Evolutionary conservation across 2,113 vertebrate genomes (phyloP), one percentile per base, ranked within the genome.

Genomic region (Periophthalmodon schlosseri): DNA sequence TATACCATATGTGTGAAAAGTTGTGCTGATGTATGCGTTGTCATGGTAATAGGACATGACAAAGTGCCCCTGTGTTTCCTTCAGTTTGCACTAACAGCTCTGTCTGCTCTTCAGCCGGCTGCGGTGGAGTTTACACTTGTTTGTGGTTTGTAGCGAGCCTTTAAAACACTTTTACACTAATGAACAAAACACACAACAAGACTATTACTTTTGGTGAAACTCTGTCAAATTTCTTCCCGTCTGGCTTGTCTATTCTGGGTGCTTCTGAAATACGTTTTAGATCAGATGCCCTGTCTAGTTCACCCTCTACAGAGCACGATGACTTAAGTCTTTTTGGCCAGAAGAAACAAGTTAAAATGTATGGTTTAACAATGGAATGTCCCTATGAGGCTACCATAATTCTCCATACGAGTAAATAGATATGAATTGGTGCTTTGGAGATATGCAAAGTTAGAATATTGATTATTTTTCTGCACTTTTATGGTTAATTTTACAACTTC

Each of bases 71-170:
- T 28, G 28, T 46, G 44, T 46, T 46, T 12, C 60, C 66, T 24
- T 58, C 24, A 50, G 70, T 69, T 77, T 20, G 64, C 68, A 69
- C 64, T 54, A 75, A 44, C 68, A 75, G 58, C 67, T 56, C 50
- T 75, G 54, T 57, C 81, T 86, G 87, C 60, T 73, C 87, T 73
- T 82, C 74, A 89, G 88, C 86, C 82, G 75, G 20, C 69, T 73
- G 86, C 11, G 72, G 84, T 71, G 72, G 80, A 80, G 69, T 44
- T n/a, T 76, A 89, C 86, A 91, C 82, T 87, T 87, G 86, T 89
- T 85, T 78, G 74, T 81, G 74, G 77, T 74, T 84, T 44, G 70
- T 82, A 72, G 34, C 76, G 82, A 52, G 74, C 84, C 84, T 86
- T 88, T 76, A 81, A 87, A 83, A 66, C 78, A 75, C 73, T 90